Conservation (phyloP, 1,140 invertebrate genomes). For the Metopolophium dirhodum region DNA sequence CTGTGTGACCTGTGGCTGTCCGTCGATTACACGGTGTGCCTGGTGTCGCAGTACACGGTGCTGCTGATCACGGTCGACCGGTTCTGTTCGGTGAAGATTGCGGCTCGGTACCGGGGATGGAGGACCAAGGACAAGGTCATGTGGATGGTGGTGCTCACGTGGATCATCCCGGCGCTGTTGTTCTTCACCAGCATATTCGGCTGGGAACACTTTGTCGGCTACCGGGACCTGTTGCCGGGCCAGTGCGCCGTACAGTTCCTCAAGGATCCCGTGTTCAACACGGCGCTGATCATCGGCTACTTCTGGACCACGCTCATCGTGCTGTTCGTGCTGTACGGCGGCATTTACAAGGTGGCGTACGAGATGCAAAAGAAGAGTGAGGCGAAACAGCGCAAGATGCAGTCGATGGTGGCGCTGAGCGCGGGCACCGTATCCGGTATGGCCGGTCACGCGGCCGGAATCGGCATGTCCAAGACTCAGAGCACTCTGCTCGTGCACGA, state of each 20-base stretch:
- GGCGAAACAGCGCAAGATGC: constrained; percentile 92
- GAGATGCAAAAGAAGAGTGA: constrained; percentile 98
- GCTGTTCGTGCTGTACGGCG: constrained; percentile 92
- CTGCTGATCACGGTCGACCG: constrained; percentile 98
- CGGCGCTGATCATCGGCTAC: constrained; percentile 96
- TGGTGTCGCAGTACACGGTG: constrained; percentile 99
- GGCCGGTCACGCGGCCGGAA: constrained; percentile 85
- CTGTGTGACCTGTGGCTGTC: constrained; percentile 98
- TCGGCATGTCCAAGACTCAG: constrained; percentile 66
- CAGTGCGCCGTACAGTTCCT: constrained; percentile 98
- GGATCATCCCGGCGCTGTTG: constrained; percentile 94
- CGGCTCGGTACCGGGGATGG: constrained; percentile 96
- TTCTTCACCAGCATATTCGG: constrained; percentile 99
- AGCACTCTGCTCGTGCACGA: constrained; percentile 46
- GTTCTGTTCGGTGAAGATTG: constrained; percentile 99
- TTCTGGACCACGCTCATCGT: constrained; percentile 97
- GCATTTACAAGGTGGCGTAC: constrained; percentile 98
- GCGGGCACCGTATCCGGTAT: constrained; percentile 87
- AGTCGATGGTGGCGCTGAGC: constrained; percentile 88
- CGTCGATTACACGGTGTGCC: constrained; percentile 98
- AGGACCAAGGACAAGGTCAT: constrained; percentile 91
- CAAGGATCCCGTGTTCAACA: constrained; percentile 97
- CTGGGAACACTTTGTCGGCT: constrained; percentile 97
- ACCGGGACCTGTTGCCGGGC: constrained; percentile 82
- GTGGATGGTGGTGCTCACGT: constrained; percentile 95